Conservation (phyloP, 2,888 invertebrate genomes). For the Steinernema scapterisci region DNA sequence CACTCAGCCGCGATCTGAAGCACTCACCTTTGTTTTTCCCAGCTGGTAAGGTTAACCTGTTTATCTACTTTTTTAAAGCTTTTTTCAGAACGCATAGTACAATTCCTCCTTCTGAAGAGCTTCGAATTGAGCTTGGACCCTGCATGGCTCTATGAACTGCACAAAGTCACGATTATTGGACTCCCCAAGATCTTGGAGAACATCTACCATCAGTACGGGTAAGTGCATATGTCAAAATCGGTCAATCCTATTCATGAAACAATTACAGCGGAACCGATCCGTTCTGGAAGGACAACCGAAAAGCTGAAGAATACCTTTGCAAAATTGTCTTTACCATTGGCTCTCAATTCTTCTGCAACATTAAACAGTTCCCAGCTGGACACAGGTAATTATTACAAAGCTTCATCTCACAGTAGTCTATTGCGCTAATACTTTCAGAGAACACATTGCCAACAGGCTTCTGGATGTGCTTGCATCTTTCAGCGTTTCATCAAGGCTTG, state of each 20-base stretch:
- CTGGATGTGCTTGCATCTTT: neutral
- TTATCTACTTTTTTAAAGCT: neutral
- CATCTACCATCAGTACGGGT: neutral
- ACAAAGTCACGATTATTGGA: neutral
- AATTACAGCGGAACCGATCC: conserved; percentile 41
- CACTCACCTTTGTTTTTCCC: conserved; percentile 7
- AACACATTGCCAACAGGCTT: neutral
- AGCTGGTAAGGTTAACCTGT: neutral
- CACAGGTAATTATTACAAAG: neutral
- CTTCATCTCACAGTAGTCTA: neutral
- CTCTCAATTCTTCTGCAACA: neutral
- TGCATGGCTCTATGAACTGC: neutral
- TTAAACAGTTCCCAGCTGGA: neutral
- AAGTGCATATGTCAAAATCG: neutral
- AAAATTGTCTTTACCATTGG: neutral
- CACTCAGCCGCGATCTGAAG: neutral
- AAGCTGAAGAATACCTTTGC: conserved; percentile 35
- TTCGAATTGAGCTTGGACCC: neutral
- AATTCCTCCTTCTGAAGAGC: neutral
- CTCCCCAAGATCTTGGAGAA: neutral
- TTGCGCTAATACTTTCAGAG: too few species aligned
- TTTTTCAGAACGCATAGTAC: neutral
- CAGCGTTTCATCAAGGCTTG: neutral
- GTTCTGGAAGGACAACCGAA: conserved; percentile 55
- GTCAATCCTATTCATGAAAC: neutral